A percentile compares a stretch with the other conserved stretches of the same genome.
phyloP scores from a whole-genome alignment of 2,113 vertebrate genomes.

The Candoia aspera region DNA sequence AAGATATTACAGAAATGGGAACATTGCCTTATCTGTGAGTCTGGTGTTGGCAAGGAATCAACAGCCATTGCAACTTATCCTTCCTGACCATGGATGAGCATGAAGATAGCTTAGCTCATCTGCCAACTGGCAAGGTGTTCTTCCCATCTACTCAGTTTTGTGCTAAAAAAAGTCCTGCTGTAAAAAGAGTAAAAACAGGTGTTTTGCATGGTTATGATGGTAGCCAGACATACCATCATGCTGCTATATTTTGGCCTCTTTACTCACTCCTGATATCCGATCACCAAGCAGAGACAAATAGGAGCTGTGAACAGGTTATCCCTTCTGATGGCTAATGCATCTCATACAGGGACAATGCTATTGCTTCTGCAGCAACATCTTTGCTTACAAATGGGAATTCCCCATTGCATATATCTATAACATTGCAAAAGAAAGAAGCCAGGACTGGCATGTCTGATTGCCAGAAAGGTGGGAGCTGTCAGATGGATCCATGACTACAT shows the following conservation, averaged over 20 bases:
- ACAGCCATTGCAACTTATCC: background rate
- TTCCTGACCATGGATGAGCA: background rate
- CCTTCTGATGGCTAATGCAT: background rate
- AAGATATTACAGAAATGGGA: background rate
- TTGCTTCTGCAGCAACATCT: background rate
- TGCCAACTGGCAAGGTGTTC: background rate
- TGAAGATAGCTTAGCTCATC: background rate
- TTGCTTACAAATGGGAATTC: background rate
- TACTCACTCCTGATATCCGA: too few species aligned
- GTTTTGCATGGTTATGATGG: too few species aligned
- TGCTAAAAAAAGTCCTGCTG: background rate
- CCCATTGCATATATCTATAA: background rate
- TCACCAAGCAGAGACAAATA: too few species aligned
- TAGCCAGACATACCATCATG: too few species aligned
- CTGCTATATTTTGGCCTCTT: too few species aligned
- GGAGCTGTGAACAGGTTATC: too few species aligned
- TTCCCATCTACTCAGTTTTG: background rate
- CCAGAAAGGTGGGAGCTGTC: background rate
- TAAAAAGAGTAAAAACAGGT: too few species aligned
- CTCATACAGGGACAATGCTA: background rate
- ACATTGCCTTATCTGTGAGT: background rate
- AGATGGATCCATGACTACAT: background rate
- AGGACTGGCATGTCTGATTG: background rate
- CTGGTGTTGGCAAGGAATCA: background rate
- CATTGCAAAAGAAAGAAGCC: background rate